phyloP scores from a whole-genome alignment of 2,888 invertebrate genomes.

The Holacanthella duospinosa region DNA sequence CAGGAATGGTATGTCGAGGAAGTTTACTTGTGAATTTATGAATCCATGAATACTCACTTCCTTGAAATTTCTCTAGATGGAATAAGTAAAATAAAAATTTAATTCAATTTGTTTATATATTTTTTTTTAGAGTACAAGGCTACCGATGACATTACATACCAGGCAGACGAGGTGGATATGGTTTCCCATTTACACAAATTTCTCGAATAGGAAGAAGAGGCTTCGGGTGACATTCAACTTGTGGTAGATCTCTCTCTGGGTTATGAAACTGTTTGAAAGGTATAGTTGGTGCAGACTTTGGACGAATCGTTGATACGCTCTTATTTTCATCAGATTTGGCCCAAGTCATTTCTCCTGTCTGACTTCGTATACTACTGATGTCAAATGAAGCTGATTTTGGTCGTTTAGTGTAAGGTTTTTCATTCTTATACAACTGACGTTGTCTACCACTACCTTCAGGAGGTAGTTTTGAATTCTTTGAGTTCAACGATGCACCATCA shows the following conservation, averaged over 20 bases:
- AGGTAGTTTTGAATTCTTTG: too few species aligned
- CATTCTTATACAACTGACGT: too few species aligned
- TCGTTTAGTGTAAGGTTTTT: background rate
- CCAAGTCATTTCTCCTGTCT: too few species aligned
- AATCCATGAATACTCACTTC: background rate
- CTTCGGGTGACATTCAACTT: background rate
- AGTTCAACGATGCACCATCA: too few species aligned
- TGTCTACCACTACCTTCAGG: too few species aligned
- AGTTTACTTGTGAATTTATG: background rate
- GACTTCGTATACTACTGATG: too few species aligned
- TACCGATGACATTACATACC: background rate
- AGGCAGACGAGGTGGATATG: background rate
- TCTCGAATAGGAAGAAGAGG: background rate
- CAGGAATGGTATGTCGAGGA: background rate
- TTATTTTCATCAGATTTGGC: too few species aligned
- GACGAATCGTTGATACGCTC: too few species aligned
- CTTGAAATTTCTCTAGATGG: background rate
- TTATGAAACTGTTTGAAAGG: background rate
- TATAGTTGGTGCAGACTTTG: background rate
- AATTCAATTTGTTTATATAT: background rate
- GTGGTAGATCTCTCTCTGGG: background rate
- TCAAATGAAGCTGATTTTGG: too few species aligned
- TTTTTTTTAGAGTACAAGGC: background rate
- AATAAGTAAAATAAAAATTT: background rate
- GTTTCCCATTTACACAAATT: background rate